phyloP scores from a whole-genome alignment of 2,888 invertebrate genomes.

The Cerceris rybyensis region DNA sequence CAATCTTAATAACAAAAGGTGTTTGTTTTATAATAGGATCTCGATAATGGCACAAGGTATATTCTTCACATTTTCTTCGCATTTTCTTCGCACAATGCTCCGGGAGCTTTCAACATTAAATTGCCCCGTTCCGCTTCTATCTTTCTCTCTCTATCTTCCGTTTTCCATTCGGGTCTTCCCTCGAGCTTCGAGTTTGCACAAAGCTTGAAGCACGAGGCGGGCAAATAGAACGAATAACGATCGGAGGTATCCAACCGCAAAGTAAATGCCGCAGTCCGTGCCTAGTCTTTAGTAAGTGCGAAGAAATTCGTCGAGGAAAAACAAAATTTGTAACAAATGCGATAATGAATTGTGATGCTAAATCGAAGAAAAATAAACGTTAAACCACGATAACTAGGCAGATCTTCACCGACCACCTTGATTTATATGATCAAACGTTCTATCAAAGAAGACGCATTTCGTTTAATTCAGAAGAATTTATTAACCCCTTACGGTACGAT shows the following conservation, averaged over 20 bases:
- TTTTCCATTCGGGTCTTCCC: slow-evolving; percentile 21
- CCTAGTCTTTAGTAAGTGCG: neutral
- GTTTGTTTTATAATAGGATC: slow-evolving; percentile 26
- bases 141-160: slow-evolving; percentile 10
- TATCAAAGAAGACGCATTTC: too few species aligned
- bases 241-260: slow-evolving; percentile 16
- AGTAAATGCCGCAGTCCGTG: slow-evolving; percentile 16
- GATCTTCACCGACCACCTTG: too few species aligned
- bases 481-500: too few species aligned
- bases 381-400: too few species aligned
- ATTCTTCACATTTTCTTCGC: neutral
- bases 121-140: slow-evolving; percentile 17
- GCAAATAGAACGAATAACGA: slow-evolving; percentile 42
- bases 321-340: neutral
- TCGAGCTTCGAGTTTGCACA: slow-evolving; percentile 19
- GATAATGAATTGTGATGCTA: too few species aligned
- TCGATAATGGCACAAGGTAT: slow-evolving; percentile 22
- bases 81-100: slow-evolving; percentile 28
- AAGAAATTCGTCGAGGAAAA: neutral
- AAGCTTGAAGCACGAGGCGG: slow-evolving; percentile 7
- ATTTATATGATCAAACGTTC: too few species aligned
- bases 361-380: too few species aligned
- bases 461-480: too few species aligned
- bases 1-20: slow-evolving; percentile 16
- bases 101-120: slow-evolving; percentile 29